Evolutionary conservation across 2,888 invertebrate species (phyloP).

Genomic region (Phengaris alcon): DNA sequence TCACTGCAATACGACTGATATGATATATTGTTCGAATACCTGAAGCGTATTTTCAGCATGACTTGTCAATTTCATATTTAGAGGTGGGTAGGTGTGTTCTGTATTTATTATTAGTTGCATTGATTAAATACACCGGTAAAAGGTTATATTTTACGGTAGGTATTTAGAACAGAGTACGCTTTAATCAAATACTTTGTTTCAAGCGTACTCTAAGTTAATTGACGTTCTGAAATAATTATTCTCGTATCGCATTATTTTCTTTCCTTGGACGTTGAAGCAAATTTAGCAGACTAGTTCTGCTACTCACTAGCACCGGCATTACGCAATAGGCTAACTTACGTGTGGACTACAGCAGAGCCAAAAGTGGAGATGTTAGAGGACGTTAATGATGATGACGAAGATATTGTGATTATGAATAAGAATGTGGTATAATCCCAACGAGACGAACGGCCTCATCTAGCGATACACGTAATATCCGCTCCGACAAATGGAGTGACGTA

Average conservation of each 20-base stretch:
- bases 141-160: background rate
- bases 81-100: background rate
- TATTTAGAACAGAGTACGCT: too few species aligned
- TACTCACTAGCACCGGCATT: too few species aligned
- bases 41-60: conserved; percentile 16
- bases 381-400: background rate
- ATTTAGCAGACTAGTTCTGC: too few species aligned
- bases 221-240: too few species aligned
- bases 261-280: too few species aligned
- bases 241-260: too few species aligned
- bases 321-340: too few species aligned
- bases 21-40: conserved; percentile 6
- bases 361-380: background rate
- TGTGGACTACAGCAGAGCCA: too few species aligned
- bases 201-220: too few species aligned
- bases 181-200: too few species aligned
- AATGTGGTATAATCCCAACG: background rate
- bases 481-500: background rate
- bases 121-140: background rate
- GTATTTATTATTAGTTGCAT: background rate
- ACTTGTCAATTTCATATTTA: conserved; percentile 15
- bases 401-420: background rate
- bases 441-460: background rate
- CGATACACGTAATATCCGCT: background rate
- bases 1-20: background rate